Percentiles rank a stretch among this genome's conserved stretches.
phyloP scores from a whole-genome alignment of 2,888 invertebrate species.

The Tetramorium bicarinatum region DNA sequence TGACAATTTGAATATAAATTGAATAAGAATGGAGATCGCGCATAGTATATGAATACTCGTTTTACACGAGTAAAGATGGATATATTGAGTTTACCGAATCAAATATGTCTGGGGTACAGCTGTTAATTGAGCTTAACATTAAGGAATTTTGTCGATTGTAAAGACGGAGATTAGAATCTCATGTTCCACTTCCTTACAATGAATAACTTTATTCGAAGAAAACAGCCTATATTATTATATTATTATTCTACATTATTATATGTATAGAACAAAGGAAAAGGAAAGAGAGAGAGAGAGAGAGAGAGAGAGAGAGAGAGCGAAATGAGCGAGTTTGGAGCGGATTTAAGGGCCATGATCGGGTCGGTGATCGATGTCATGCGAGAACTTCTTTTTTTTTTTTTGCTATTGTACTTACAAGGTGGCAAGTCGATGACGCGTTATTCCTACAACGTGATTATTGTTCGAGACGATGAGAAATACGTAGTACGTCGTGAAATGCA shows the following conservation, averaged over 20 bases:
- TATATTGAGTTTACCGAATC: constrained; percentile 54
- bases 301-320: not conserved
- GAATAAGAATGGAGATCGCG: constrained; percentile 57
- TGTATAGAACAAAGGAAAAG: constrained; percentile 20
- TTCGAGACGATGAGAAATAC: constrained; percentile 40
- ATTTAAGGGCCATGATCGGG: constrained; percentile 76
- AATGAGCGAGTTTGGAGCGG: constrained; percentile 22
- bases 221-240: constrained; percentile 56
- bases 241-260: constrained; percentile 56
- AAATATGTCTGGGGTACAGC: constrained; percentile 60
- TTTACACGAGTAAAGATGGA: constrained; percentile 49
- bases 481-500: constrained; percentile 58
- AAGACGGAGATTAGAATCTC: constrained; percentile 66
- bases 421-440: constrained; percentile 37
- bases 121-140: constrained; percentile 71
- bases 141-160: constrained; percentile 62
- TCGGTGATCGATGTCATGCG: constrained; percentile 79
- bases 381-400: constrained; percentile 66
- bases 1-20: constrained; percentile 43
- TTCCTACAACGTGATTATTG: constrained; percentile 45
- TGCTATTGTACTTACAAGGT: constrained; percentile 69
- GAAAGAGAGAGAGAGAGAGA: not conserved
- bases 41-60: constrained; percentile 56
- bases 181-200: constrained; percentile 64
- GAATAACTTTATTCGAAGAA: constrained; percentile 61